Conservation (phyloP, 2,888 invertebrate genomes). For the Bombyx huttoni region DNA sequence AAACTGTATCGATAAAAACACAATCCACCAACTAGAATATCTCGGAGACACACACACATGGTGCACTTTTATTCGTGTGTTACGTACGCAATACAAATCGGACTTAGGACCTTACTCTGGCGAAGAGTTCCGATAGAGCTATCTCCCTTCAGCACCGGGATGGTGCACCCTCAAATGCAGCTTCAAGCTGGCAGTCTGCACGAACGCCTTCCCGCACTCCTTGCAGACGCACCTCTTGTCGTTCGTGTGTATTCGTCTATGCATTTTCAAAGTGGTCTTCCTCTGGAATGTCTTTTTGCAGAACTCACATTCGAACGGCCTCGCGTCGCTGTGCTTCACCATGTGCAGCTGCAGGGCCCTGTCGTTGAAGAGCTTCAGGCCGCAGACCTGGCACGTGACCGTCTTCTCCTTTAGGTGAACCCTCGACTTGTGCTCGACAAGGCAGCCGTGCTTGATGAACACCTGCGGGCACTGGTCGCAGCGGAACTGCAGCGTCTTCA, state of each 20-base stretch:
- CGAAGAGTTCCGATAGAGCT: neutral
- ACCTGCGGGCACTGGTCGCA: conserved; percentile 42
- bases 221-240: conserved; percentile 59
- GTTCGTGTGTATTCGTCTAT: conserved; percentile 58
- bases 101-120: too few relatives aligned
- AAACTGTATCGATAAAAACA: too few relatives aligned
- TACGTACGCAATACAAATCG: too few relatives aligned
- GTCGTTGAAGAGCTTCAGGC: conserved; percentile 45
- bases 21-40: too few relatives aligned
- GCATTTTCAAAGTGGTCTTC: conserved; percentile 54
- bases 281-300: conserved; percentile 66
- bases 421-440: conserved; percentile 35
- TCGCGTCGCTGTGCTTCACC: conserved; percentile 67
- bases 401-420: conserved; percentile 46
- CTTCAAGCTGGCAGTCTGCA: conserved; percentile 60
- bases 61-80: too few relatives aligned
- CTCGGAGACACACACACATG: too few relatives aligned
- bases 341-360: conserved; percentile 65
- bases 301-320: conserved; percentile 66
- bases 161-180: conserved; percentile 60
- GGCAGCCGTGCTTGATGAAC: conserved; percentile 31
- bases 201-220: conserved; percentile 57
- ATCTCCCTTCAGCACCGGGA: neutral
- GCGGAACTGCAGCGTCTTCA: conserved; percentile 33
- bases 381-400: conserved; percentile 43